phyloP scores from a whole-genome alignment of 2,113 vertebrate species.

The Ancistrus triradiatus region DNA sequence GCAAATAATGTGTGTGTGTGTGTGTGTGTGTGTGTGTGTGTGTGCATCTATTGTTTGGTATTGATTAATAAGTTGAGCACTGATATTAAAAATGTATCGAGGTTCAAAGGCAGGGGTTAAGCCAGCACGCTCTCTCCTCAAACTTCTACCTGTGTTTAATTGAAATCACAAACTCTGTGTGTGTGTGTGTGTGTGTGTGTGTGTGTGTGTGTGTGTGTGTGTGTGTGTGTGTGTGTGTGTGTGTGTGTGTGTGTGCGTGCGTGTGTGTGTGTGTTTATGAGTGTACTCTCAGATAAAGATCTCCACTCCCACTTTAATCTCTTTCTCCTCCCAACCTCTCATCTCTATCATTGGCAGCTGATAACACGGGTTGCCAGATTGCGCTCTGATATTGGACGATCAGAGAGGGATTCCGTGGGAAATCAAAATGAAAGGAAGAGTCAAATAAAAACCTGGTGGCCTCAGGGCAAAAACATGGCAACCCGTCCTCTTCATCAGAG shows the following conservation, averaged over 20 bases:
- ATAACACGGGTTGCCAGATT: constrained; percentile 66
- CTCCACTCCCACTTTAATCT: constrained; percentile 1
- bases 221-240: too few species aligned
- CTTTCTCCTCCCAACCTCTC: neutral
- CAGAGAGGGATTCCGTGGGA: constrained; percentile 61
- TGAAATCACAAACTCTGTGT: constrained; percentile 18
- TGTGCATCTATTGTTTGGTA: constrained; percentile 28
- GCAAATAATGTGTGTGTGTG: neutral
- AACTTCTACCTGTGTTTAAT: constrained; percentile 36
- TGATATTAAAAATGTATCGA: constrained; percentile 43
- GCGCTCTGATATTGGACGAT: constrained; percentile 70
- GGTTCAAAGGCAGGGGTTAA: constrained; percentile 37
- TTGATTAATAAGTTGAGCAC: constrained; percentile 42
- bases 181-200: neutral
- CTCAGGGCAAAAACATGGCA: constrained; percentile 62
- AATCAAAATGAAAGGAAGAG: constrained; percentile 53
- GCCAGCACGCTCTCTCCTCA: constrained; percentile 4
- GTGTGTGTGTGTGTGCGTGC: too few species aligned
- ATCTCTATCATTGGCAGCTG: constrained; percentile 58
- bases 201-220: neutral
- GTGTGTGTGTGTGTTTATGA: too few species aligned
- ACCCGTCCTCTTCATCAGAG: too few species aligned
- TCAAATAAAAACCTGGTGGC: constrained; percentile 67
- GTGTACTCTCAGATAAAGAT: too few species aligned
- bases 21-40: constrained; percentile 4